These are phyloP conservation scores for Poeciliopsis gracilis DNA, from an alignment of 2,797 vertebrate species.

Conservation along the genomic window DNA sequence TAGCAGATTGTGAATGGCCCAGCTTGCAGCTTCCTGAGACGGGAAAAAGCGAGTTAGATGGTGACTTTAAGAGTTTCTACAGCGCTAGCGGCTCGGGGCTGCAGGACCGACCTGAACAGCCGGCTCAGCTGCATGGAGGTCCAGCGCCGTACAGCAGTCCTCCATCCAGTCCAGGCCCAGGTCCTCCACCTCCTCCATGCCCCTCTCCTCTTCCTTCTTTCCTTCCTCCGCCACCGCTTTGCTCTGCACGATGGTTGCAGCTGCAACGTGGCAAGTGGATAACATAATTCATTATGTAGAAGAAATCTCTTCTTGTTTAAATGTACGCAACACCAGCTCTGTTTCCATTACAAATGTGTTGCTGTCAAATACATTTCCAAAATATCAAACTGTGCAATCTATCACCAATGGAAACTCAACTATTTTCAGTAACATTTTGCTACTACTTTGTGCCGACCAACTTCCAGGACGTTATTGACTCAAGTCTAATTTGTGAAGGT, in stretches of 20 bases:
- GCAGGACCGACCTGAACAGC: slow-evolving; percentile 85
- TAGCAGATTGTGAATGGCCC: slow-evolving; percentile 91
- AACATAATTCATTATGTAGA: no score
- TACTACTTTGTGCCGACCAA: neutral
- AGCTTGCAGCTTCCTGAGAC: slow-evolving; percentile 91
- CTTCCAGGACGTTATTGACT: neutral
- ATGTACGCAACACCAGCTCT: no score
- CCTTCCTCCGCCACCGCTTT: slow-evolving; percentile 80
- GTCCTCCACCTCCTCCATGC: slow-evolving; percentile 67
- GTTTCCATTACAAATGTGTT: no score
- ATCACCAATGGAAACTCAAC: no score
- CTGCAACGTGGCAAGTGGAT: slow-evolving; percentile 64
- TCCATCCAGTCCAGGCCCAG: slow-evolving; percentile 87
- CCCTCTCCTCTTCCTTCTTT: slow-evolving; percentile 79
- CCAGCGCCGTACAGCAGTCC: slow-evolving; percentile 87
- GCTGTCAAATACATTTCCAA: neutral
- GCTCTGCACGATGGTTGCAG: slow-evolving; percentile 91
- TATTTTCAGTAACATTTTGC: neutral
- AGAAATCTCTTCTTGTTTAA: no score
- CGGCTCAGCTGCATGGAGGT: slow-evolving; percentile 83
- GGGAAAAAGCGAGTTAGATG: neutral
- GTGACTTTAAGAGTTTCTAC: no score
- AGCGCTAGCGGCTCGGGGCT: rapidly evolving
- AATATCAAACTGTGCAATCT: no score
- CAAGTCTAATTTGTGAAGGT: slow-evolving; percentile 1